phyloP scores from a whole-genome alignment of 1,140 invertebrate species.

The Sitodiplosis mosellana region DNA sequence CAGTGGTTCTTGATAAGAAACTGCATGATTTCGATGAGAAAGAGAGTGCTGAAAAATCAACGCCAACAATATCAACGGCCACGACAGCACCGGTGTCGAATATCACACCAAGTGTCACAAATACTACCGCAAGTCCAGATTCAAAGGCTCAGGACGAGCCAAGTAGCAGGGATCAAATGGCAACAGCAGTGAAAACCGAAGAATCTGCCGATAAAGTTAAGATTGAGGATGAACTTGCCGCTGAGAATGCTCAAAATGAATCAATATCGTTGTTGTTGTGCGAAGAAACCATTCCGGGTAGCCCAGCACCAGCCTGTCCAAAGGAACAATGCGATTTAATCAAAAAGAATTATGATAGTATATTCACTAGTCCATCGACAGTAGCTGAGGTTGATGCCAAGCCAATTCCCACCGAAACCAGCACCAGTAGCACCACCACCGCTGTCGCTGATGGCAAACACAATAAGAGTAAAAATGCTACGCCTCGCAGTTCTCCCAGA shows the following conservation, averaged over 20 bases:
- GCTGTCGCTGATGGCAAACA: not conserved
- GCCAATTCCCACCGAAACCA: conserved; percentile 2
- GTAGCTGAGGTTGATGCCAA: conserved; percentile 4
- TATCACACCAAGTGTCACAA: conserved; percentile 5
- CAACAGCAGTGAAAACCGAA: not conserved
- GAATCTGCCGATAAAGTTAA: not conserved
- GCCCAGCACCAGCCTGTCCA: conserved; percentile 45
- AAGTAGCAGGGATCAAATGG: not conserved
- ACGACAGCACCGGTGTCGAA: no score
- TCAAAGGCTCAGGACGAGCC: no score
- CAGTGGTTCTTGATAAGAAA: not conserved
- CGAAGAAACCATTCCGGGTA: conserved; percentile 74
- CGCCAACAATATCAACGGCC: no score
- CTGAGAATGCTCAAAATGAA: conserved; percentile 26
- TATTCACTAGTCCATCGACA: conserved; percentile 17
- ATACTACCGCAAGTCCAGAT: conserved; percentile 8
- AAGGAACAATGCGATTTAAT: conserved; percentile 26
- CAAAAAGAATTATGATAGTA: conserved; percentile 12
- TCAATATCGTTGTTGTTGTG: conserved; percentile 52
- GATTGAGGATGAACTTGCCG: conserved; percentile 2
- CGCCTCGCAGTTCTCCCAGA: conserved; percentile 16
- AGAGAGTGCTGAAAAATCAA: no score
- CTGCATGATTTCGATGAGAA: no score
- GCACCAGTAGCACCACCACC: no score
- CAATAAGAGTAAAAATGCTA: not conserved